These are phyloP conservation scores for Flexamia atlantica DNA, from an alignment of 2,888 invertebrate species.

Conservation along the genomic window DNA sequence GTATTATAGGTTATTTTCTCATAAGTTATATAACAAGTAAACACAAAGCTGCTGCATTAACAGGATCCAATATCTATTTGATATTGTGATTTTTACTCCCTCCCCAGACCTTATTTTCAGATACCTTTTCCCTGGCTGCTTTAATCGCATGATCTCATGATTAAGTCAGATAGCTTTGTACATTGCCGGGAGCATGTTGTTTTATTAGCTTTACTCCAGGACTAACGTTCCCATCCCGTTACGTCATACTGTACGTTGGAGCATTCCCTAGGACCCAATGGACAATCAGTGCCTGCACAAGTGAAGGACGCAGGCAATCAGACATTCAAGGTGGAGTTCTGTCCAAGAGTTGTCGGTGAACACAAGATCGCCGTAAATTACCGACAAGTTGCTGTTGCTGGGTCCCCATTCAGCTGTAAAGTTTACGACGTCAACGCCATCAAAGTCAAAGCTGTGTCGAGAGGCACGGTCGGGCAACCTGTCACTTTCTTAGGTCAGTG, in stretches of 20 bases:
- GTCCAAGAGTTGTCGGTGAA: constrained; percentile 93
- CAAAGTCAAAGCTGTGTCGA: constrained; percentile 93
- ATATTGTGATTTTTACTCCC: neutral
- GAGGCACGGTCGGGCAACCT: constrained; percentile 92
- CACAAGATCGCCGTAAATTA: constrained; percentile 93
- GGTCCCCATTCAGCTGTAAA: constrained; percentile 96
- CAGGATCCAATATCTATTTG: neutral
- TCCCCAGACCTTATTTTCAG: neutral
- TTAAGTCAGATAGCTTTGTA: constrained; percentile 1
- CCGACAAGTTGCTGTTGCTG: constrained; percentile 86
- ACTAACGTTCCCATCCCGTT: constrained; percentile 40
- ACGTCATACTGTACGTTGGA: constrained; percentile 50
- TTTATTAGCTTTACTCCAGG: neutral
- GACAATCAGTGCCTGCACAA: constrained; percentile 93
- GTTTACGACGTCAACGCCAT: constrained; percentile 97
- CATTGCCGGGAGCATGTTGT: neutral
- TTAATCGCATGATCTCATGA: constrained; percentile 1
- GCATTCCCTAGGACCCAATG: constrained; percentile 87
- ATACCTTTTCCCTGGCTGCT: neutral
- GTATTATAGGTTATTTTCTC: no score
- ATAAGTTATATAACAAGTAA: neutral
- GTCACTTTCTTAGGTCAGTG: constrained; percentile 92
- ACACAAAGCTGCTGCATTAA: neutral
- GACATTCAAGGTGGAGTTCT: constrained; percentile 93
- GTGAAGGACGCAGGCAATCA: constrained; percentile 90